Percentiles rank a stretch among this genome's conserved stretches.
These are phyloP conservation scores for Rhadina sibilatrix DNA, from an alignment of 2,113 vertebrate species.

Conservation along the genomic window DNA sequence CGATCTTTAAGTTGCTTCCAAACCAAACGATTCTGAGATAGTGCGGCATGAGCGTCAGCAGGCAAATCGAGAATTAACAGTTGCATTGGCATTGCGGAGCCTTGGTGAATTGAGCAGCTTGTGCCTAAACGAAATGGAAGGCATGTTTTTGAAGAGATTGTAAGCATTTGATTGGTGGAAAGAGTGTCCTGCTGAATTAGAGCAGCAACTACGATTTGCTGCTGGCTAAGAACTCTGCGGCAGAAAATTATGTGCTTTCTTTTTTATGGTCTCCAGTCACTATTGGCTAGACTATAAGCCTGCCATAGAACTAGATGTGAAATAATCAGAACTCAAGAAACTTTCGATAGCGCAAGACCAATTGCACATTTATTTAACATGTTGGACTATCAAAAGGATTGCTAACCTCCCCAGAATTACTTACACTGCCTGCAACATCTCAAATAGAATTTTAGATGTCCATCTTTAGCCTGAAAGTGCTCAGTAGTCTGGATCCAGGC, in stretches of 20 bases:
- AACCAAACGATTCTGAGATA: background rate
- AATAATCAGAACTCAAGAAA: background rate
- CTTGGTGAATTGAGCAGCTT: background rate
- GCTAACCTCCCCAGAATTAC: background rate
- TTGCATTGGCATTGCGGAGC: background rate
- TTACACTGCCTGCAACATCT: background rate
- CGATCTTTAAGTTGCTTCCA: background rate
- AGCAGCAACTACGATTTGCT: background rate
- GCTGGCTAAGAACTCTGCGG: background rate
- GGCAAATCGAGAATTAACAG: background rate
- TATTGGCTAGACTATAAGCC: background rate
- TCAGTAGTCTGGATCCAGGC: background rate
- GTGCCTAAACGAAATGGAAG: background rate
- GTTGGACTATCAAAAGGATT: background rate
- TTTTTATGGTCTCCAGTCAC: background rate
- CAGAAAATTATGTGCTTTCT: background rate
- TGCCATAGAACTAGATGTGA: background rate
- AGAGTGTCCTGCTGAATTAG: background rate
- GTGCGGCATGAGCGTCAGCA: background rate
- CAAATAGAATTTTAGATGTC: background rate
- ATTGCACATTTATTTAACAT: background rate
- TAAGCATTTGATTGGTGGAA: background rate
- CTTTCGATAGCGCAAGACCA: background rate
- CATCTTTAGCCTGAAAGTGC: background rate
- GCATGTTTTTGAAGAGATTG: background rate